Conservation (phyloP, 1,140 invertebrate species). For the Halotydeus destructor region DNA sequence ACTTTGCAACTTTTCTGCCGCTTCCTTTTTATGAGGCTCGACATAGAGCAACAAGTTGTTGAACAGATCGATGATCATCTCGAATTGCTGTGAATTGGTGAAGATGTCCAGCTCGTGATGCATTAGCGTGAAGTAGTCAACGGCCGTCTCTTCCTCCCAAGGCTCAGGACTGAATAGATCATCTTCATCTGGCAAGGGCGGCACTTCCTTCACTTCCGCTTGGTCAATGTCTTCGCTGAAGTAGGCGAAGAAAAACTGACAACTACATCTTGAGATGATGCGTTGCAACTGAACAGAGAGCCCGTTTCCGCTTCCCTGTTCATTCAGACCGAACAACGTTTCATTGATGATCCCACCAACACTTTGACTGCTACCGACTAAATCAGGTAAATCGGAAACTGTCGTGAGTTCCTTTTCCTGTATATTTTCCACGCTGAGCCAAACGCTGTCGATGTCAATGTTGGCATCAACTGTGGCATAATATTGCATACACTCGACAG, state of each 20-base stretch:
- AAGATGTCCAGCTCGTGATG: slow-evolving; percentile 94
- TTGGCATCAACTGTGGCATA: slow-evolving; percentile 76
- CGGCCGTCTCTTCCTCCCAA: slow-evolving; percentile 44
- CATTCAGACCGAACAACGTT: slow-evolving; percentile 45
- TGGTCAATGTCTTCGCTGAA: slow-evolving; percentile 65
- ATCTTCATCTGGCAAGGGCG: slow-evolving; percentile 24
- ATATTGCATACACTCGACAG: slow-evolving; percentile 94
- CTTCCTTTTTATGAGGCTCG: slow-evolving; percentile 80
- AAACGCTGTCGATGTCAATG: slow-evolving; percentile 78
- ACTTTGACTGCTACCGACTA: slow-evolving; percentile 80
- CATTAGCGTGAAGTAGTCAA: slow-evolving; percentile 91
- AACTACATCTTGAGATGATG: slow-evolving; percentile 87
- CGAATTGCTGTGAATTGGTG: slow-evolving; percentile 84
- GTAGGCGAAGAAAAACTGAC: slow-evolving; percentile 91
- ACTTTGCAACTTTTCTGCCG: slow-evolving; percentile 60
- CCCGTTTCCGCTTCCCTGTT: slow-evolving; percentile 3
- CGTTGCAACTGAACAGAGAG: slow-evolving; percentile 52
- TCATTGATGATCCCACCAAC: slow-evolving; percentile 86
- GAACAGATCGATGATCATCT: slow-evolving; percentile 87
- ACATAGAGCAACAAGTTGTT: slow-evolving; percentile 92
- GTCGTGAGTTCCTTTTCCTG: slow-evolving; percentile 46
- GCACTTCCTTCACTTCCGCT: slow-evolving; percentile 37
- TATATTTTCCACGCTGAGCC: slow-evolving; percentile 78
- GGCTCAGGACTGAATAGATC: slow-evolving; percentile 20
- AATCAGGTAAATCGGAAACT: slow-evolving; percentile 48